Percentiles rank a stretch among this genome's conserved stretches.
Evolutionary conservation across 2,888 invertebrate genomes (phyloP).

Genomic region (Lottia gigantea): DNA sequence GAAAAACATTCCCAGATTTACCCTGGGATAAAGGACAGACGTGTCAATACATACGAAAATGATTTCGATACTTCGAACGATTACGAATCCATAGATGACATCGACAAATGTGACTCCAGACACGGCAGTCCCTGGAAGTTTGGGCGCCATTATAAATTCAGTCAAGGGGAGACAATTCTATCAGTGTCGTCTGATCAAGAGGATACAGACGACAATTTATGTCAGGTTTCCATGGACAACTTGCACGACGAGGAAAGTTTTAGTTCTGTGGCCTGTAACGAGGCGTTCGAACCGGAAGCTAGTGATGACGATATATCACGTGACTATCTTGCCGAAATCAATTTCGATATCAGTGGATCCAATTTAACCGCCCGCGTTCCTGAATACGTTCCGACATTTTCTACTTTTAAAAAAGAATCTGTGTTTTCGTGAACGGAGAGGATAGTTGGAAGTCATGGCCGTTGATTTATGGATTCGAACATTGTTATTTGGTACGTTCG

Average conservation of each 20-base stretch:
- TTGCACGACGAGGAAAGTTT: slow-evolving; percentile 1
- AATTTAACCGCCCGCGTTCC: neutral
- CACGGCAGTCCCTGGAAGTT: neutral
- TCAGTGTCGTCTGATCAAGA: neutral
- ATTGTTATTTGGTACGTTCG: no score
- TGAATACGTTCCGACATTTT: neutral
- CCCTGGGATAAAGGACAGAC: neutral
- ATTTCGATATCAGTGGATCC: neutral
- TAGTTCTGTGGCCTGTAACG: slow-evolving; percentile 1
- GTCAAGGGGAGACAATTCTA: slow-evolving; percentile 6
- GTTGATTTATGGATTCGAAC: no score
- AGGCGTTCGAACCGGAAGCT: neutral
- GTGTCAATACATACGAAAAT: neutral
- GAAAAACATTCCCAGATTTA: neutral
- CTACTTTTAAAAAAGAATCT: neutral
- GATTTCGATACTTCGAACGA: neutral
- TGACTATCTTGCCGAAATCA: slow-evolving; percentile 1
- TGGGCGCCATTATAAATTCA: slow-evolving; percentile 1
- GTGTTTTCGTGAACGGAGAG: no score
- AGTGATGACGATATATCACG: neutral
- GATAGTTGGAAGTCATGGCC: no score
- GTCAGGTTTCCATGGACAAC: neutral
- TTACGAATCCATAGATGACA: neutral
- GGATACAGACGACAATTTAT: slow-evolving; percentile 5
- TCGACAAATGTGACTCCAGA: neutral